Evolutionary conservation across 64 coral and sea anemone species (phyloP), one percentile per base, ranked within the genome.

Genomic region (Porites australiensis): DNA sequence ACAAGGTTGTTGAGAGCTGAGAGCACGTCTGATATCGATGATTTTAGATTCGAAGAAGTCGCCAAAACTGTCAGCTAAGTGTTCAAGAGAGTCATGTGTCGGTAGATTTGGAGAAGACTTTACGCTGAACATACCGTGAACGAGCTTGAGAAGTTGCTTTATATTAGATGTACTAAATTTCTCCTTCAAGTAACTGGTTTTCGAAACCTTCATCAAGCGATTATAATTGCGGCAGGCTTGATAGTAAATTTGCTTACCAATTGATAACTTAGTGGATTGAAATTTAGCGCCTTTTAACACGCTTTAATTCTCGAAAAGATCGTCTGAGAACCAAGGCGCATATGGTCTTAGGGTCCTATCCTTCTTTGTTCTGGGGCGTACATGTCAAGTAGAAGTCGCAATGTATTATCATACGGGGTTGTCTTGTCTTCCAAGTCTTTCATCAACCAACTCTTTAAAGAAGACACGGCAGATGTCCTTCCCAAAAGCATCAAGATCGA

Each of bases 241-340:
- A 68, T 68, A 68, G 22, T 68, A 68, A 68, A 68, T 68, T 68
- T 68, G 65, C 65, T 68, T 68, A 21, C 22, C 65, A 68, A 68
- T 68, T 68, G 65, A n/a, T 68, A 68, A 68, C 65, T 68, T 18
- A 21, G 65, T 68, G 65, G 1, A 68, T 19, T 68, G 65, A 68
- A 68, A 68, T 68, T 68, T 68, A 68, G 65, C 65, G n/a, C 65
- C 65, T 68, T 68, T 68, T 68, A 7, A 68, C 65, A 68, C 2
- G 65, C 22, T 68, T 68, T 68, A 68, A 68, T 68, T 68, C 65
- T 23, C 65, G 18, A 68, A n/a, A n/a, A 68, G 65, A 3, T 68
- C 65, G 22, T 68, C 65, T 68, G 65, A 68, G 65, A 68, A 68
- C 65, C 65, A 68, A 21, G 65, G 65, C 65, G 65, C 65, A 3